phyloP scores from a whole-genome alignment of 2,797 vertebrate species.

The Percopsis omiscomaycus region DNA sequence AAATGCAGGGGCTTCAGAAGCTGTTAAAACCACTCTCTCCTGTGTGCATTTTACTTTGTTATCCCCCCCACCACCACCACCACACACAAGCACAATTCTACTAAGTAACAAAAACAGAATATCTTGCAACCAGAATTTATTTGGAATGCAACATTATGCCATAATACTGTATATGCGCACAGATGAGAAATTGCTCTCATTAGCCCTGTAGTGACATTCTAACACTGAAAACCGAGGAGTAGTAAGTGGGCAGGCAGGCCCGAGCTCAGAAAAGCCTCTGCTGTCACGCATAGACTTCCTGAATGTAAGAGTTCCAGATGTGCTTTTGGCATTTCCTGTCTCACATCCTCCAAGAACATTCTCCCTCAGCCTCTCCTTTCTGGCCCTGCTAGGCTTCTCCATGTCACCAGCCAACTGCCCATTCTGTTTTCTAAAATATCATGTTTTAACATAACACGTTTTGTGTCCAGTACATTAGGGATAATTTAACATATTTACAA shows the following conservation, averaged over 20 bases:
- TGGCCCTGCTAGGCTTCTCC: conserved; percentile 61
- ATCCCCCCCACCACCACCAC: not conserved
- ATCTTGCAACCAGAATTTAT: conserved; percentile 35
- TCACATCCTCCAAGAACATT: conserved; percentile 75
- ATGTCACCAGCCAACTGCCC: conserved; percentile 42
- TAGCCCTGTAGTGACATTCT: conserved; percentile 33
- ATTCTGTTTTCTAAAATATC: conserved; percentile 7
- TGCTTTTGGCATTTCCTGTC: conserved; percentile 79
- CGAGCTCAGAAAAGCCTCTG: conserved; percentile 52
- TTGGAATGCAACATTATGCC: conserved; percentile 9
- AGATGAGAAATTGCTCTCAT: conserved; percentile 18
- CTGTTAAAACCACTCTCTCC: not conserved
- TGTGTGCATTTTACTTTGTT: not conserved
- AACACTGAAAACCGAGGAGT: conserved; percentile 39
- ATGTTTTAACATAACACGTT: conserved; percentile 25
- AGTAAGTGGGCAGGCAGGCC: conserved; percentile 42
- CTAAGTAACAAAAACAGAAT: conserved; percentile 5
- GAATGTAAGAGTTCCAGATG: conserved; percentile 81
- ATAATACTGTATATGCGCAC: not conserved
- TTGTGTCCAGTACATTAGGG: conserved; percentile 20
- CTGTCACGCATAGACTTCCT: conserved; percentile 78
- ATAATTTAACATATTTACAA: conserved; percentile 25
- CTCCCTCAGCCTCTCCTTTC: conserved; percentile 64
- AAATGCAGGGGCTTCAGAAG: not conserved
- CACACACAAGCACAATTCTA: not conserved